Evolutionary conservation across 2,113 vertebrate genomes (phyloP).

Genomic region (Plecturocebus donacophilus): DNA sequence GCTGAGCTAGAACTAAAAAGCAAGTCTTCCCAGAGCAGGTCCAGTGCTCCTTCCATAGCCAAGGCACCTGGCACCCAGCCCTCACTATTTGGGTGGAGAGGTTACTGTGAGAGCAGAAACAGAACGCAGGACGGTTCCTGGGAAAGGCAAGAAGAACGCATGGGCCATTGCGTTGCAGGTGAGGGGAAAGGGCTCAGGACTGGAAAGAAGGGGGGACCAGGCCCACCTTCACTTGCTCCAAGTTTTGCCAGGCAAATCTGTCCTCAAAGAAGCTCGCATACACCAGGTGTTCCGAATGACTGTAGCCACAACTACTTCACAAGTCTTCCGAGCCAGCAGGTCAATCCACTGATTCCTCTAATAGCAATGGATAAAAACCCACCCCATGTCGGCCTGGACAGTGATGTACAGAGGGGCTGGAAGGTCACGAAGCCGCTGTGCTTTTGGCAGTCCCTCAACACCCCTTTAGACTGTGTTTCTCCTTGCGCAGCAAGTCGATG

Average conservation of each 20-base stretch:
- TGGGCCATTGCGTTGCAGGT: fast-evolving
- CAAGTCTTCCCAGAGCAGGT: background rate
- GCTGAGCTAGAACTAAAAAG: background rate
- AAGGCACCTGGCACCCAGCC: background rate
- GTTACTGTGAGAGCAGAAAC: background rate
- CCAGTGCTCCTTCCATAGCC: background rate
- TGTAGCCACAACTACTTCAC: background rate
- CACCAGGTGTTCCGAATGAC: background rate
- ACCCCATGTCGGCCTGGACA: background rate
- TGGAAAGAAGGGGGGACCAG: background rate
- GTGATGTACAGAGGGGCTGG: background rate
- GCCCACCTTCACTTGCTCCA: background rate
- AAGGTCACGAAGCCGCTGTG: background rate
- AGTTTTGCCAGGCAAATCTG: background rate
- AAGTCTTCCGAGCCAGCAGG: background rate
- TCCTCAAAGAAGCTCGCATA: background rate
- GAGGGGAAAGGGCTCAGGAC: background rate
- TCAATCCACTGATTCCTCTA: background rate
- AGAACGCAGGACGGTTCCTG: background rate
- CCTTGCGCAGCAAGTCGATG: background rate
- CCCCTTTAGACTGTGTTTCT: background rate
- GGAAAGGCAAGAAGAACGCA: background rate
- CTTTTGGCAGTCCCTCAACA: background rate
- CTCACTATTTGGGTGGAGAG: background rate
- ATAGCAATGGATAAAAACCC: background rate